Evolutionary conservation across 2,888 invertebrate species (phyloP).

Genomic region (Sphaeridia pumilis): DNA sequence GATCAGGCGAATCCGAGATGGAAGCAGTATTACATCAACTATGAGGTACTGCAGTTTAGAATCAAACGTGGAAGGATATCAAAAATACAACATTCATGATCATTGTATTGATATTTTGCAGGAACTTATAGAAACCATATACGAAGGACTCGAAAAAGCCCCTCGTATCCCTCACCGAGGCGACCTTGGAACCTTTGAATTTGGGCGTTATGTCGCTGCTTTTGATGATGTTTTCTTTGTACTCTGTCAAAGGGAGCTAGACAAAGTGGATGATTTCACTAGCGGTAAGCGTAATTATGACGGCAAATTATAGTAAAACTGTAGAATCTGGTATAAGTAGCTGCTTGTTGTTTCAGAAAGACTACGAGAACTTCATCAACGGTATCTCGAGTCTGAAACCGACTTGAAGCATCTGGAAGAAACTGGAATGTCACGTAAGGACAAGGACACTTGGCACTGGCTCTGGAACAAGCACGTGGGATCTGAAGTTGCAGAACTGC

Average conservation of each 20-base stretch:
- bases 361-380: neutral
- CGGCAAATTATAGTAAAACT: too few species aligned
- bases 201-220: neutral
- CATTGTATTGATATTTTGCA: neutral
- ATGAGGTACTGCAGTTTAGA: neutral
- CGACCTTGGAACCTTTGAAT: neutral
- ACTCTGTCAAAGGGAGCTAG: neutral
- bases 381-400: neutral
- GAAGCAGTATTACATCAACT: neutral
- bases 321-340: too few species aligned
- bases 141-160: constrained; percentile 9
- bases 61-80: neutral
- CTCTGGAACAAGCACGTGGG: too few species aligned
- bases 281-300: constrained; percentile 4
- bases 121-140: constrained; percentile 7
- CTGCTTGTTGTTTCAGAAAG: neutral
- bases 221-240: constrained; percentile 8
- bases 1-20: neutral
- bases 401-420: too few species aligned
- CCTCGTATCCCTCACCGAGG: neutral
- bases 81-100: neutral
- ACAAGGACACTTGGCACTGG: too few species aligned
- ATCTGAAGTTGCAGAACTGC: too few species aligned
- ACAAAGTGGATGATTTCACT: constrained; percentile 6
- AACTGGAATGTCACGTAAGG: too few species aligned